phyloP scores from a whole-genome alignment of 2,113 vertebrate species.

The Clarias batrachus region DNA sequence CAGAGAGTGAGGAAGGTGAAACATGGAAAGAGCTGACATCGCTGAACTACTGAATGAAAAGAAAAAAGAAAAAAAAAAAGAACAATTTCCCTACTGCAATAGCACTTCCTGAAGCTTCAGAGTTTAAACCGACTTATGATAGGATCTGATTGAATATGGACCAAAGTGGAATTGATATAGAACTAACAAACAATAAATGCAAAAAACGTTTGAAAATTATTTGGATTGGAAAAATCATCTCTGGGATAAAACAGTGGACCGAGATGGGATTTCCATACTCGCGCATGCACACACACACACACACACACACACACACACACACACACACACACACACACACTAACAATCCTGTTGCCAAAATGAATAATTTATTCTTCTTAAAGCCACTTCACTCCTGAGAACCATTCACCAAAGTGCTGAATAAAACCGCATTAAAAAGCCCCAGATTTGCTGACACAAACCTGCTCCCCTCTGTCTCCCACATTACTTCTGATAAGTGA shows the following conservation, averaged over 20 bases:
- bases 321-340: conserved; percentile 7
- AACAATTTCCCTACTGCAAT: conserved; percentile 17
- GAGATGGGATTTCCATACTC: neutral
- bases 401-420: conserved; percentile 50
- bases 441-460: conserved; percentile 45
- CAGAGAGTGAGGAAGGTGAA: conserved; percentile 19
- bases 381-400: conserved; percentile 51
- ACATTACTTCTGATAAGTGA: conserved; percentile 35
- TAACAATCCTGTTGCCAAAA: conserved; percentile 46
- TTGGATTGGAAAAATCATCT: conserved; percentile 14
- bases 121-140: neutral
- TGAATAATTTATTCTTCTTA: conserved; percentile 54
- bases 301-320: neutral
- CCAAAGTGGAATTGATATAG: neutral
- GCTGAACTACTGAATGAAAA: conserved; percentile 22
- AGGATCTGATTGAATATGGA: conserved; percentile 11
- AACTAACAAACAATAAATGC: neutral
- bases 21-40: neutral
- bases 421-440: conserved; percentile 54
- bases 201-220: neutral
- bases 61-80: neutral
- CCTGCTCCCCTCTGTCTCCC: conserved; percentile 28
- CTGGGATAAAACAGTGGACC: conserved; percentile 6
- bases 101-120: neutral
- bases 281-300: neutral